These are phyloP conservation scores for Microtus montanus DNA, from an alignment of 2,113 vertebrate species.

Conservation along the genomic window DNA sequence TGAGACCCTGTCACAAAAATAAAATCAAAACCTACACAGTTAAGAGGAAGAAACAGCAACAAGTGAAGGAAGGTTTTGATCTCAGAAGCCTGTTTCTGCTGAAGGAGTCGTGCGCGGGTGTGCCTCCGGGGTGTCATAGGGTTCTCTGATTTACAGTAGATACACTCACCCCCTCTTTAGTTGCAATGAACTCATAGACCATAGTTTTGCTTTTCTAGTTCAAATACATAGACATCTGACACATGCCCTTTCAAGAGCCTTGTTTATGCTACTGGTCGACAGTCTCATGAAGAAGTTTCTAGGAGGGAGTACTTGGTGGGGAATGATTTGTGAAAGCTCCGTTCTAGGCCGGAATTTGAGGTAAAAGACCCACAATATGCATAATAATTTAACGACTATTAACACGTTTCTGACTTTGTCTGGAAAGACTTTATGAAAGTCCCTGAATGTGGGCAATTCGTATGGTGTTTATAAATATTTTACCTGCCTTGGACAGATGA, in stretches of 20 bases:
- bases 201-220: conserved; percentile 55
- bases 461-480: conserved; percentile 79
- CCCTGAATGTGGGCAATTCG: conserved; percentile 62
- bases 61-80: background rate
- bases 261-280: background rate
- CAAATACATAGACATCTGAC: conserved; percentile 15
- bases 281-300: conserved; percentile 13
- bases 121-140: background rate
- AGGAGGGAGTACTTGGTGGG: background rate
- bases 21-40: background rate
- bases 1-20: background rate
- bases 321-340: background rate
- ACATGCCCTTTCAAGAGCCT: conserved; percentile 7
- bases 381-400: conserved; percentile 42
- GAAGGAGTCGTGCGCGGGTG: background rate
- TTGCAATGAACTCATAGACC: background rate
- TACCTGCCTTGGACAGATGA: conserved; percentile 68
- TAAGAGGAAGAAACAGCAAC: background rate
- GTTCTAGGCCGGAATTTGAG: conserved; percentile 29
- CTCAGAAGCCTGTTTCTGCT: background rate
- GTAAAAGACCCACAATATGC: conserved; percentile 15
- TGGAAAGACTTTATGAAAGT: conserved; percentile 65
- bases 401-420: conserved; percentile 61
- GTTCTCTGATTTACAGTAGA: background rate
- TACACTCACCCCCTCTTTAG: background rate